Base-by-base conservation (phyloP, 1,140 invertebrate genomes). In the Acromyrmex charruanus region DNA sequence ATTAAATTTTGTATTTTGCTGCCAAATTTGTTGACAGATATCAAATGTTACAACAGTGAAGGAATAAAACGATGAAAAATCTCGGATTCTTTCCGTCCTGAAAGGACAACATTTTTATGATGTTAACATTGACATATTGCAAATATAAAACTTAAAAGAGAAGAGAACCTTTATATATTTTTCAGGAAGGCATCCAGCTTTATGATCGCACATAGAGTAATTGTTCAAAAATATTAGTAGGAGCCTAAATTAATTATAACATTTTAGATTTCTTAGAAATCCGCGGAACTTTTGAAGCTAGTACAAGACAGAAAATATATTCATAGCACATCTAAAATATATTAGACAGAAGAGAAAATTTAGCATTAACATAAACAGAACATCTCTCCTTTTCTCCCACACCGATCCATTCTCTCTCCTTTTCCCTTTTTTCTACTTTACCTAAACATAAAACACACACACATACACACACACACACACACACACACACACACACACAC, bases 401-500 rank as follows among this genome's bases (percentile, higher is more conserved):
- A 35, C 39, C 28, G 4, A 81, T n/a, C 39, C 31, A 55, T 10
- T n/a, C 79, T 44, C 10, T 51, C n/a, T 44, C 18, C 35, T n/a
- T 39, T 25, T 12, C 2, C 18, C 25, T 68, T 5, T 39, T 31
- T 79, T 65, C 35, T 25, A n/a, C 9, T 44, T 18, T 74, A 3
- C 18, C 25, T 49, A 49, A 72, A 14, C 21, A 39, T n/a, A 3
- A 69, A 71, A 71, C 18, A 25, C 61, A 25, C 66, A 55, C 28
- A 71, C 25, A 25, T 55, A 25, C 66, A 55, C 28, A 71, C 28
- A 35, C 31, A 35, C 31, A 31, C 31, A 72, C 63, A 1, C n/a
- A 55, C 58, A 71, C 28, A 35, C 31, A 35, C 31, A 31, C 31
- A 72, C 63, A 1, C n/a, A 55, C 58, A 87, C 51, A 58, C 77